Conservation (phyloP, 92 coral and sea anemone genomes). For the Galaxea fascicularis region DNA sequence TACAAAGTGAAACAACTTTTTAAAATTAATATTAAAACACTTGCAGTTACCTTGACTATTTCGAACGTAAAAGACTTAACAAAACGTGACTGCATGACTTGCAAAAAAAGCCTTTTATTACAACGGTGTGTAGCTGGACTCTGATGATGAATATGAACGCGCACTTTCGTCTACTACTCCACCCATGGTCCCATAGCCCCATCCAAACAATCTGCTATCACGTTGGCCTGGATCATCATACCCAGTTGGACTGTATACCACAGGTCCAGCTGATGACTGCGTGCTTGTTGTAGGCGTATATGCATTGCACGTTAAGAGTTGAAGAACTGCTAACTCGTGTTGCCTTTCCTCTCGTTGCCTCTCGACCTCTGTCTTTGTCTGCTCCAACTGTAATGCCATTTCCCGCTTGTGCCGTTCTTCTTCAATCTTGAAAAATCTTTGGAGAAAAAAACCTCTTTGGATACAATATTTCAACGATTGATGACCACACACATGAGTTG, state of each 20-base stretch:
- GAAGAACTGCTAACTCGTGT: constrained; percentile 2
- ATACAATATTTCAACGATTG: not conserved
- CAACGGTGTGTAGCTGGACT: constrained; percentile 15
- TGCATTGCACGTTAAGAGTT: too few relatives aligned
- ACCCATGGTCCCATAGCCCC: not conserved
- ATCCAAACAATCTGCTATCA: not conserved
- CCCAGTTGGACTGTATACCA: too few relatives aligned
- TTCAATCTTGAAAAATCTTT: not conserved
- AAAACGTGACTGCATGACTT: constrained; percentile 10
- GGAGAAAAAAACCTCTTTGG: not conserved
- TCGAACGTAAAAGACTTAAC: not conserved
- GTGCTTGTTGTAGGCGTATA: not conserved
- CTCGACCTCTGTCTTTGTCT: not conserved
- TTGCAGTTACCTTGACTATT: too few relatives aligned
- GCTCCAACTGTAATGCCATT: not conserved
- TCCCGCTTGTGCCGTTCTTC: not conserved
- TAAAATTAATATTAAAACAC: too few relatives aligned
- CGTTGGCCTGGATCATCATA: not conserved
- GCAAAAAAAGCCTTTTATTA: constrained; percentile 27
- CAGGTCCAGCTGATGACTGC: not conserved
- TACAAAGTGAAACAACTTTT: too few relatives aligned
- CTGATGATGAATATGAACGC: not conserved
- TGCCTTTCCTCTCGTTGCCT: not conserved
- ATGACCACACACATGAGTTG: not conserved
- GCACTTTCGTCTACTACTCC: not conserved